Evolutionary conservation across 2,113 vertebrate genomes (phyloP).

Genomic region (Lasiurus cinereus): DNA sequence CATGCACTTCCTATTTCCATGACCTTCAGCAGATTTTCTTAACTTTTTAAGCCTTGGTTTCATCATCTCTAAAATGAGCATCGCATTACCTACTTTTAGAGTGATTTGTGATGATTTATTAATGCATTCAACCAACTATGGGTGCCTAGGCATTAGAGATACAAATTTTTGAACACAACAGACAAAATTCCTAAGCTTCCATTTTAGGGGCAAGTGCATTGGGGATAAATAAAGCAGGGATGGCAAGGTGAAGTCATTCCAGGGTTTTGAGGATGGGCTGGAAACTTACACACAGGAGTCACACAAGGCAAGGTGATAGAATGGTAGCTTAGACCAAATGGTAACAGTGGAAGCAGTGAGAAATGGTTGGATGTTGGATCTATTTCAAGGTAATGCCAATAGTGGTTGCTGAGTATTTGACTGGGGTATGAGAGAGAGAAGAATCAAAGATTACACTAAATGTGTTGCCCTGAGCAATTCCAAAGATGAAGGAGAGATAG

Average conservation of each 20-base stretch:
- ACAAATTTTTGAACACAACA: constrained; percentile 12
- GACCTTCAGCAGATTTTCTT: neutral
- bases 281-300: neutral
- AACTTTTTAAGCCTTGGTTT: neutral
- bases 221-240: neutral
- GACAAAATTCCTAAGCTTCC: neutral
- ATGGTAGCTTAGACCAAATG: neutral
- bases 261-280: neutral
- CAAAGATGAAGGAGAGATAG: neutral
- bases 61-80: neutral
- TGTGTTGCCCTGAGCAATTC: neutral
- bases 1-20: neutral
- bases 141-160: neutral
- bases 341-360: neutral
- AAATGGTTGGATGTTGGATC: neutral
- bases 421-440: neutral
- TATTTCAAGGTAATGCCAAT: neutral
- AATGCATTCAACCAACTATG: neutral
- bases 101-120: neutral
- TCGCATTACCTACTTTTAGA: neutral
- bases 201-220: neutral
- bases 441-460: neutral
- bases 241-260: neutral
- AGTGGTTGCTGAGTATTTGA: neutral
- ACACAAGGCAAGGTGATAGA: neutral